Conservation (phyloP, 2,888 invertebrate genomes). For the Drosophila paracracens region DNA sequence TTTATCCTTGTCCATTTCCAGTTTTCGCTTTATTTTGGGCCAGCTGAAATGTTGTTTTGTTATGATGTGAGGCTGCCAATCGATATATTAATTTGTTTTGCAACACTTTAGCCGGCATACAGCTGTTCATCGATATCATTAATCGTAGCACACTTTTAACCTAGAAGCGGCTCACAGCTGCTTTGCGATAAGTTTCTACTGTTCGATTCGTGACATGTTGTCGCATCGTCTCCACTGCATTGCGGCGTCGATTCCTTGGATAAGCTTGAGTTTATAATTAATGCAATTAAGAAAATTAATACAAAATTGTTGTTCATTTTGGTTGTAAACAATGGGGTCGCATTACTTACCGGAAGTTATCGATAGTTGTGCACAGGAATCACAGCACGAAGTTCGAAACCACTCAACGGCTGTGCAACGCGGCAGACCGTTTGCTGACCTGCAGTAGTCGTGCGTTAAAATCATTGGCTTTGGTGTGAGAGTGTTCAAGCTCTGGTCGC, state of each 20-base stretch:
- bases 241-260: too few relatives aligned
- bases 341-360: constrained; percentile 20
- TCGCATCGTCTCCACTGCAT: too few relatives aligned
- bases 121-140: constrained; percentile 16
- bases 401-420: constrained; percentile 5
- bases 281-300: too few relatives aligned
- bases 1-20: constrained; percentile 82
- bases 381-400: neutral
- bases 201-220: too few relatives aligned
- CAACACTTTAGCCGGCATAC: constrained; percentile 7
- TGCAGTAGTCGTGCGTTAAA: neutral
- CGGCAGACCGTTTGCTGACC: constrained; percentile 9
- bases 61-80: constrained; percentile 44
- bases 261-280: too few relatives aligned
- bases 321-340: constrained; percentile 43
- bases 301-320: neutral
- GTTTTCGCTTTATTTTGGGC: neutral
- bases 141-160: neutral
- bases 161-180: constrained; percentile 9
- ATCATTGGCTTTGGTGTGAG: too few relatives aligned
- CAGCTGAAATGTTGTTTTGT: constrained; percentile 33
- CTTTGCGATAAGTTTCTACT: neutral
- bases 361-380: constrained; percentile 5
- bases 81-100: constrained; percentile 12
- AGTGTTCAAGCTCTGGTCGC: constrained; percentile 25